Evolutionary conservation across 2,888 invertebrate species (phyloP), one percentile per base, ranked within the genome.

Genomic region (Heliconius cydno): DNA sequence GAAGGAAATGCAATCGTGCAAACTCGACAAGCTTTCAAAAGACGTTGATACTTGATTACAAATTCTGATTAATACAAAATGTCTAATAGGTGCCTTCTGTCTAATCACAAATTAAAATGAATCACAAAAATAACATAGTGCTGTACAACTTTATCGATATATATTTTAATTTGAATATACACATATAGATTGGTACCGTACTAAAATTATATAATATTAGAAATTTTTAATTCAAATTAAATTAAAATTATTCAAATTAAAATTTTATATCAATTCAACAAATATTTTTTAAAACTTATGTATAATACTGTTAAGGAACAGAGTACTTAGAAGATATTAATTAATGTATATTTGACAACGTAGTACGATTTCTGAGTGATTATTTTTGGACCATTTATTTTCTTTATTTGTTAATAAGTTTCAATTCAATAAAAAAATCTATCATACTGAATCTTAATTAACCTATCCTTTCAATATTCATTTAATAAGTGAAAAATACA

Each of bases 111-210:
- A 34, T 38, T 38, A 38, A 72, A 73, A 73, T 73, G 73, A 73
- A 73, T 73, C 73, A 73, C 60, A 73, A 38, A 70, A 75, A 74
- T 65, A 74, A 74, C 25, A 75, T 46, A 65, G 75, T 41, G 75
- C 19, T 63, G 74, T 7, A 60, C 57, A 28, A 28, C 77, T 22
- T 22, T 70, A 70, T 70, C 70, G 38, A 41, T 70, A 70, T n/a
- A n/a, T n/a, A n/a, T 68, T 28, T 15, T 9, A 22, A 3, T 57
- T 46, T 6, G 46, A 19, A 22, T 57, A 57, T 34, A 22, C 4
- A 57, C n/a, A 57, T 57, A 57, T 57, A 0, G 7, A 3, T 46
- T 15, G 46, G 60, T 10, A 60, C n/a, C 9, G n/a, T 3, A 57
- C 19, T 22, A 46, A 19, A 52, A 19, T 52, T 6, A 19, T 52